These are phyloP conservation scores for Monopterus albus DNA, from an alignment of 2,113 vertebrate genomes.

Conservation along the genomic window DNA sequence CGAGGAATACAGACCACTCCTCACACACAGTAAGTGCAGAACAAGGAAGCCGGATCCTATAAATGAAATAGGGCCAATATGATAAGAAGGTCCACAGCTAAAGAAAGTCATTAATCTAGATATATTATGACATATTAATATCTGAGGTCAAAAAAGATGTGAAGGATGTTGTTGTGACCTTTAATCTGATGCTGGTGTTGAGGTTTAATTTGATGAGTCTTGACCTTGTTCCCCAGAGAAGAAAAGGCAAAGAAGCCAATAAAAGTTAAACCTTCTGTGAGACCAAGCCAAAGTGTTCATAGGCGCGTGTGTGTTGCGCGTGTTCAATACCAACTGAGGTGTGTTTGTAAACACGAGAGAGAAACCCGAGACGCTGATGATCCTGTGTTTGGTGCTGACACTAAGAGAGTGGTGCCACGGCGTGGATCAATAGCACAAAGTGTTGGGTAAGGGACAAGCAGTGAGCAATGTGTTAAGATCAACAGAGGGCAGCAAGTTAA, in stretches of 20 bases:
- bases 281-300: constrained; percentile 3
- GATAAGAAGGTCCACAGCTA: constrained; percentile 65
- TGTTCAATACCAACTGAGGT: constrained; percentile 34
- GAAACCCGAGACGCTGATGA: constrained; percentile 71
- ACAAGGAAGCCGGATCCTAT: constrained; percentile 47
- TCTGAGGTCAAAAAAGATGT: constrained; percentile 68
- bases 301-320: not conserved
- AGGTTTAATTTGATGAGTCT: constrained; percentile 70
- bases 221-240: constrained; percentile 52
- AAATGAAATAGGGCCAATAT: constrained; percentile 62
- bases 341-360: constrained; percentile 77
- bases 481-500: constrained; percentile 43
- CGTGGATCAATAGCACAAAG: constrained; percentile 72
- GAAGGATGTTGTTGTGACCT: constrained; percentile 68
- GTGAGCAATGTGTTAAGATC: constrained; percentile 28
- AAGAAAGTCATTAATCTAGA: constrained; percentile 66
- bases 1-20: constrained; percentile 62
- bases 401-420: constrained; percentile 66
- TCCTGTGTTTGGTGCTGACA: constrained; percentile 66
- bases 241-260: constrained; percentile 61
- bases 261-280: constrained; percentile 57
- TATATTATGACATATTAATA: constrained; percentile 71
- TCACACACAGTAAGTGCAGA: constrained; percentile 46
- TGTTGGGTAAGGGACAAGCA: constrained; percentile 53
- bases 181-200: constrained; percentile 57